Conservation (phyloP, 2,888 invertebrate genomes). For the Apantesis nais region DNA sequence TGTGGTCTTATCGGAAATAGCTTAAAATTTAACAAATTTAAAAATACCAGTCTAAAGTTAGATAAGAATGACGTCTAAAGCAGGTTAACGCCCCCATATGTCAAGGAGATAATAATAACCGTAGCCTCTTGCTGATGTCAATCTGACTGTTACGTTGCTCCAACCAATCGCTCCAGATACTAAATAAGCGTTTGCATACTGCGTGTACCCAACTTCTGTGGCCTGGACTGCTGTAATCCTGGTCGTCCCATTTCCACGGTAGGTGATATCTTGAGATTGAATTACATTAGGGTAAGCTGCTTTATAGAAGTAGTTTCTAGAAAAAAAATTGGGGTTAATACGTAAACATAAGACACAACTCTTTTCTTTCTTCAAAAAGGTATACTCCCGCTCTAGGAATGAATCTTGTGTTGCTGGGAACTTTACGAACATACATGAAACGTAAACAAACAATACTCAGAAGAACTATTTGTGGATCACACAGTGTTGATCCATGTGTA, state of each 20-base stretch:
- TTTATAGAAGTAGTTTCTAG: constrained; percentile 46
- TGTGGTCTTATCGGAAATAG: background rate
- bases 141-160: constrained; percentile 62
- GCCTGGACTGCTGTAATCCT: constrained; percentile 63
- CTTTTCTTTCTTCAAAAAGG: too few relatives aligned
- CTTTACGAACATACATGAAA: too few relatives aligned
- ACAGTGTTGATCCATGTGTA: too few relatives aligned
- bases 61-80: background rate
- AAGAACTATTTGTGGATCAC: too few relatives aligned
- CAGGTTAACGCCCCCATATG: constrained; percentile 64
- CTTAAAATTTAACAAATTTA: background rate
- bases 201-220: constrained; percentile 62
- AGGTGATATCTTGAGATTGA: constrained; percentile 68
- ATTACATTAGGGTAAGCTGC: constrained; percentile 54
- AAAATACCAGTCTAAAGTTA: background rate
- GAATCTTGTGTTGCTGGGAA: too few relatives aligned
- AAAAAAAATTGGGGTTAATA: background rate
- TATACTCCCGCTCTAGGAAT: too few relatives aligned
- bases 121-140: constrained; percentile 61
- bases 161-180: constrained; percentile 57
- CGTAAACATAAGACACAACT: background rate
- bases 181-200: constrained; percentile 61
- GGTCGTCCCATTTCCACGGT: constrained; percentile 60
- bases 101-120: constrained; percentile 70
- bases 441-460: too few relatives aligned